Percentiles rank a stretch among this genome's conserved stretches.
These are phyloP conservation scores for Oscheius sp. DNA, from an alignment of 2,888 invertebrate species.

Conservation along the genomic window DNA sequence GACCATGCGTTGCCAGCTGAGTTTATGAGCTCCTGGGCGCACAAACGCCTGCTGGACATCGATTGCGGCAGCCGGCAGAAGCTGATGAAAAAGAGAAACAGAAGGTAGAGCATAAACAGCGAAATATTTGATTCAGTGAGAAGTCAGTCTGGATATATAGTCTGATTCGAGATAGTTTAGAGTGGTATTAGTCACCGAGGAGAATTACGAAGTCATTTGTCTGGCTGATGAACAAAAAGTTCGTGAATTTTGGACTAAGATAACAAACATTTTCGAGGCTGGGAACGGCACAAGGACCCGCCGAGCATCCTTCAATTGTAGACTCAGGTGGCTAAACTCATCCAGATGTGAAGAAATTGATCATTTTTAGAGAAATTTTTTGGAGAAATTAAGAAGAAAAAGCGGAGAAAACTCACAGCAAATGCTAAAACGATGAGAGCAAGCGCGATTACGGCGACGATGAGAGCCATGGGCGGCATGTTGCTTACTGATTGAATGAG, in stretches of 20 bases:
- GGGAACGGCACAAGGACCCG: conserved; percentile 3
- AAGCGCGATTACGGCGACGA: conserved; percentile 28
- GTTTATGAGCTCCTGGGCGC: conserved; percentile 19
- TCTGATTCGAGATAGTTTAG: too few relatives aligned
- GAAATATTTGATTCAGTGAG: too few relatives aligned
- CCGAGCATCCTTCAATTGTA: conserved; percentile 1
- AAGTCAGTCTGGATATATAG: too few relatives aligned
- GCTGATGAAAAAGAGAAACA: not conserved
- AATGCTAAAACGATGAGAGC: conserved; percentile 21
- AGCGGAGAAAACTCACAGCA: conserved; percentile 18
- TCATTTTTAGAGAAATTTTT: not conserved
- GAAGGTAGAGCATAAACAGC: too few relatives aligned
- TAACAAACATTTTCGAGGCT: conserved; percentile 15
- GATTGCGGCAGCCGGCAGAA: conserved; percentile 8
- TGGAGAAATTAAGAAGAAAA: not conserved
- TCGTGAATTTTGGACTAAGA: not conserved
- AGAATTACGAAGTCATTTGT: not conserved
- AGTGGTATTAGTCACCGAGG: too few relatives aligned
- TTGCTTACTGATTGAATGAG: conserved; percentile 14
- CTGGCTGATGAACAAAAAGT: not conserved
- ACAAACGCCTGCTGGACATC: conserved; percentile 23
- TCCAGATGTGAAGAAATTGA: not conserved
- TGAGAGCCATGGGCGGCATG: conserved; percentile 28
- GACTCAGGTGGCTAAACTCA: not conserved
- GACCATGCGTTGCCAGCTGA: not conserved